Percentiles rank a stretch among this genome's conserved stretches.
Conservation (phyloP, 2,888 invertebrate species). For the Acrobasis repandana region DNA sequence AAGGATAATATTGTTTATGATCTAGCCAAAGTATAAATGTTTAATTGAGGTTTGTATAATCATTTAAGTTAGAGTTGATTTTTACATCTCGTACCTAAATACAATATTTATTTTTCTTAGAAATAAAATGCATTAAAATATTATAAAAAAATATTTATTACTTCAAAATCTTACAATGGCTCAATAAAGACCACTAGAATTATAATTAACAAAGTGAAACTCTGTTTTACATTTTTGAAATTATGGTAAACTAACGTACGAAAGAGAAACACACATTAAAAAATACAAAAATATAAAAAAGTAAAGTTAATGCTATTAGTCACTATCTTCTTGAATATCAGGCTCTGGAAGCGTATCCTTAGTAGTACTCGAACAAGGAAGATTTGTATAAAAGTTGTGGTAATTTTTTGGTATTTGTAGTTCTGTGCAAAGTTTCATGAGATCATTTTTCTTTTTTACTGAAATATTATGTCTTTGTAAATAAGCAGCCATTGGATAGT, state of each 20-base stretch:
- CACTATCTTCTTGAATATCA: background rate
- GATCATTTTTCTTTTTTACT: constrained; percentile 23
- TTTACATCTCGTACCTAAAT: no score
- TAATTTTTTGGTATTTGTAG: constrained; percentile 25
- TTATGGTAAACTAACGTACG: no score
- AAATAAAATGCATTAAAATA: background rate
- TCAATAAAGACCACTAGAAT: no score
- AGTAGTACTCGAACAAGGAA: background rate
- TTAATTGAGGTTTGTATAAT: no score
- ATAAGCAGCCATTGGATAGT: constrained; percentile 23
- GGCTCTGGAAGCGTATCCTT: background rate
- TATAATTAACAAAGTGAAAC: no score
- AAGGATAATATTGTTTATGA: no score
- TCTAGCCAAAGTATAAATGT: no score
- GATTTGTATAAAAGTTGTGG: constrained; percentile 21
- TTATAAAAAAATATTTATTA: background rate
- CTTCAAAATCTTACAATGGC: background rate
- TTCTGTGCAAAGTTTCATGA: constrained; percentile 22
- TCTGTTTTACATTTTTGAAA: no score
- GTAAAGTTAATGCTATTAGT: background rate
- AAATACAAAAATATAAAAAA: background rate
- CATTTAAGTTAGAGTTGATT: no score
- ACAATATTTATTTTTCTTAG: background rate
- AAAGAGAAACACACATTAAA: background rate
- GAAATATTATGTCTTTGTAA: constrained; percentile 22